Base-by-base conservation (phyloP, 2,113 vertebrate species). In the Hippocampus barbouri region DNA sequence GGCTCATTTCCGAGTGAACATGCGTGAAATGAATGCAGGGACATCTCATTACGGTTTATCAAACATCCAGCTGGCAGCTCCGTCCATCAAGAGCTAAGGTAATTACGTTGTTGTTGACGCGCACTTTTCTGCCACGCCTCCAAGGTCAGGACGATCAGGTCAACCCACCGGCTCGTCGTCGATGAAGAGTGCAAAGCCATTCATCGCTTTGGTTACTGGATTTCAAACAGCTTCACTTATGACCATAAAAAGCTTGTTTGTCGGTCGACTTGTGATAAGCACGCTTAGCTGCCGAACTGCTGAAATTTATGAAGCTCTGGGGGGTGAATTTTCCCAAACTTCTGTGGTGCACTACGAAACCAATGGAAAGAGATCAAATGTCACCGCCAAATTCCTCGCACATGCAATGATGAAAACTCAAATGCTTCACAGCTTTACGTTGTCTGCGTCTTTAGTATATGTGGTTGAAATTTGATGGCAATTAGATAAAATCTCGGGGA, bases 11-110 rank as follows among this genome's bases (percentile, higher is more conserved):
- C 27, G 59, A 61, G 59, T 34, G 59, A 61, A 61, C 12, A 16
- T 27, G 59, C 27, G 59, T 61, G 59, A 61, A 61, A 61, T 61
- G 59, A 61, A 61, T 61, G 59, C 57, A 18, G 15, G 59, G 59
- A 61, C 8, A 6, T 34, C 59, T 61, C 27, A 61, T 61, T 61
- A 61, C 27, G 7, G 27, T 61, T 61, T 61, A 61, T 61, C 59
- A 61, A 61, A 61, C 59, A 61, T 61, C 59, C 59, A 61, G 27
- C 59, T 34, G 59, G 59, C 59, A 61, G 59, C 59, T 34, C 27
- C 25, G 59, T 61, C 27, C 59, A 34, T 61, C 59, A 61, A 61
- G 16, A 61, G 59, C 15, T 5, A 8, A 61, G 59, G 59, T 20
- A 61, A 61, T 34, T 20, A 61, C 25, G 27, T 18, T 34, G 59